Evolutionary conservation across 92 coral and sea anemone genomes (phyloP), one percentile per base, ranked within the genome.

Genomic region (Metridium senile): DNA sequence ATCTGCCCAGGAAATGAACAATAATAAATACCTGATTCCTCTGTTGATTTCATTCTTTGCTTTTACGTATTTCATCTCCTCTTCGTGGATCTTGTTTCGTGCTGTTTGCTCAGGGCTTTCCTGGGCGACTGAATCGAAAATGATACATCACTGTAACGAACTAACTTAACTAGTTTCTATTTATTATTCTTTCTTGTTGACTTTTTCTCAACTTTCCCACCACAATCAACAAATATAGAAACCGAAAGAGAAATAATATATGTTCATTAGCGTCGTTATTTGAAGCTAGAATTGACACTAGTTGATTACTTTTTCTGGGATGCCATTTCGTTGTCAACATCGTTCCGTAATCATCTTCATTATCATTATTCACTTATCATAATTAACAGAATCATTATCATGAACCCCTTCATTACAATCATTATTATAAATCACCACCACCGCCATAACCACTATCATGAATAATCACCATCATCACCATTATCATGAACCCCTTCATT

Each of bases 21-120:
- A 39, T 6, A 39, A 39, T 6, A 39, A 4, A 13, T 39, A 91
- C 97, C 97, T 91, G 43, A 91, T 91, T 20, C 77, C 74, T 74
- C 90, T 81, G 86, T 91, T 91, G 47, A 91, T 84, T 23, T 88
- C 93, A 72, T 91, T 88, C 77, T 91, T 91, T 47, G 86, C 81
- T 63, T 74, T 80, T 51, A 89, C 53, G 58, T 91, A 91, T 9
- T 70, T 62, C 93, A 89, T 79, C 72, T 91, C 97, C 27, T 91
- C 97, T 47, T 30, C 70, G 34, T 88, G 97, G 61, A 89, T 70
- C 62, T 84, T 81, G 70, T 78, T 81, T 10, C 81, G 86, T 68
- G 72, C 91, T 51, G 79, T 79, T 33, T 86, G 84, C 28, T 78
- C 72, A 18, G 91, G 85, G 26, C 84, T 46, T 22, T 82, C 89